phyloP scores from a whole-genome alignment of 2,888 invertebrate genomes.

The Macaria notata region DNA sequence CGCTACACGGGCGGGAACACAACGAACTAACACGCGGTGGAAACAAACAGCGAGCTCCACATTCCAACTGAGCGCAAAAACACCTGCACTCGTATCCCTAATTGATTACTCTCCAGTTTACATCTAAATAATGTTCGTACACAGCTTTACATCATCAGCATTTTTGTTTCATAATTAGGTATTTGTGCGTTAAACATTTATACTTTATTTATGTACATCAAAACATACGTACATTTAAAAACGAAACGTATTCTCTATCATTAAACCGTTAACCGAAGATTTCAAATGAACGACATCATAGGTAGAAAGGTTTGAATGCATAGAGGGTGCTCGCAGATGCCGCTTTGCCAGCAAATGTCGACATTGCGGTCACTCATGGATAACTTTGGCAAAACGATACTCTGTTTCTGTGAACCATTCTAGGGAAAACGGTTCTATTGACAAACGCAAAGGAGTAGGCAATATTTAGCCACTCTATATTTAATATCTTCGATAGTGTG shows the following conservation, averaged over 20 bases:
- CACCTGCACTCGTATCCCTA: constrained; percentile 65
- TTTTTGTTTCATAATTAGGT: constrained; percentile 58
- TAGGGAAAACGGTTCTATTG: constrained; percentile 1
- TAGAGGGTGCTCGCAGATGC: constrained; percentile 40
- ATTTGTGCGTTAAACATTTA: constrained; percentile 83
- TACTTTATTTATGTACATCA: constrained; percentile 81
- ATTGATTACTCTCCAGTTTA: constrained; percentile 67
- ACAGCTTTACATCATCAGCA: constrained; percentile 66
- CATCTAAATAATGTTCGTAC: constrained; percentile 72
- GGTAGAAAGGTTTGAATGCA: constrained; percentile 54
- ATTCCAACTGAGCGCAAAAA: constrained; percentile 55
- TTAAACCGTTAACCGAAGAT: constrained; percentile 67
- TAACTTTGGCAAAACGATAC: constrained; percentile 49
- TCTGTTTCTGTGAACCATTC: no score
- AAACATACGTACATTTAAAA: constrained; percentile 78
- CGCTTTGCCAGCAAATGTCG: constrained; percentile 32
- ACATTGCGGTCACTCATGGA: constrained; percentile 42
- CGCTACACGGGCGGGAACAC: no score
- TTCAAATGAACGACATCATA: constrained; percentile 47
- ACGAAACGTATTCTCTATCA: constrained; percentile 73
- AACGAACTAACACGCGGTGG: no score
- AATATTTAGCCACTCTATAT: constrained; percentile 22
- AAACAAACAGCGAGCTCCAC: constrained; percentile 32
- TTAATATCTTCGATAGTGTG: not conserved
- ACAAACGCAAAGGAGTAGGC: constrained; percentile 15